These are phyloP conservation scores for Sitophilus oryzae DNA, from an alignment of 1,140 invertebrate genomes.

Conservation along the genomic window DNA sequence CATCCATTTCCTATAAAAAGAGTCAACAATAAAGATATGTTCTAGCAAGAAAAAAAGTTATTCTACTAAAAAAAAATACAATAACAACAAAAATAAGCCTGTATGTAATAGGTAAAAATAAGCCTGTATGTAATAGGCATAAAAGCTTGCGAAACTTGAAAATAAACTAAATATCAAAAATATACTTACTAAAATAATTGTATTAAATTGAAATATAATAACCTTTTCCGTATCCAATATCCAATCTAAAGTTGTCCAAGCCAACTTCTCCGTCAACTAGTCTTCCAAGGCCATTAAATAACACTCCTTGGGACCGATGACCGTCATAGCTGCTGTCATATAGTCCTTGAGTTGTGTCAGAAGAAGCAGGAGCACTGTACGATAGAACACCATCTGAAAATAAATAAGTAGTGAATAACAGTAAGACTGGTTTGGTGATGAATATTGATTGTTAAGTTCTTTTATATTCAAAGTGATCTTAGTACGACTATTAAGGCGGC, in stretches of 20 bases:
- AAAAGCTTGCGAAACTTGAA: no score
- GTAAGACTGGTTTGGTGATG: no score
- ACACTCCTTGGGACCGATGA: constrained; percentile 44
- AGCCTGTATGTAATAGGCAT: no score
- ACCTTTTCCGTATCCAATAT: constrained; percentile 55
- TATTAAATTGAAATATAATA: background rate
- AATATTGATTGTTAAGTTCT: no score
- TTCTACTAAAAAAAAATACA: background rate
- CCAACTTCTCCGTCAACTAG: constrained; percentile 66
- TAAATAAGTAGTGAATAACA: background rate
- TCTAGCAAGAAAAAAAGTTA: no score
- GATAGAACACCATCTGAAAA: constrained; percentile 62
- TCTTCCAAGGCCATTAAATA: constrained; percentile 59
- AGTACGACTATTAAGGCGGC: no score
- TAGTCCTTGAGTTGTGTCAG: constrained; percentile 50
- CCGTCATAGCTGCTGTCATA: constrained; percentile 73
- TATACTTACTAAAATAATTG: no score
- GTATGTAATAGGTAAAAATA: no score
- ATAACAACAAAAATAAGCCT: no score
- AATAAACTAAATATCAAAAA: no score
- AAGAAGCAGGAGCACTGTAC: constrained; percentile 64
- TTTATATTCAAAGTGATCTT: no score
- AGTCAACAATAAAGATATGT: background rate
- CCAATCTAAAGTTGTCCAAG: constrained; percentile 61
- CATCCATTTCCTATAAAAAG: constrained; percentile 62